Evolutionary conservation across 2,797 vertebrate species (phyloP), one percentile per base, ranked within the genome.

Genomic region (Chelonia mydas): DNA sequence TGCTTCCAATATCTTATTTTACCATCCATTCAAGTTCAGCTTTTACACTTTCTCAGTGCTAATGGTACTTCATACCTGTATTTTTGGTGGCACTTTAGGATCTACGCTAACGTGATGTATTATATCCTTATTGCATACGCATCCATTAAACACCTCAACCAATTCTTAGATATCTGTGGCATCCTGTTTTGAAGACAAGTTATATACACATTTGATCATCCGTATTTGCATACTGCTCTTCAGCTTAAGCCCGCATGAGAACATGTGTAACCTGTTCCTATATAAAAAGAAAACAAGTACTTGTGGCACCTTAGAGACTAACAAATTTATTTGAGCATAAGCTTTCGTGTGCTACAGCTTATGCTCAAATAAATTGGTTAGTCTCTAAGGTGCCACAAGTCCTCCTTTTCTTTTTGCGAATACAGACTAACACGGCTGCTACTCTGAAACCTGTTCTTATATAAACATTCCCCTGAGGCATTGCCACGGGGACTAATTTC

Each of bases 401-500:
- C 41, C 41, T 41, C 41, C 41, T 41, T 41, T 41, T 41, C 41
- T 41, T 41, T 41, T 41, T 41, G 41, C 41, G 41, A 41, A 41
- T 41, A 41, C 41, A 41, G 41, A 41, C 41, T 41, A 41, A 5
- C 41, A 41, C 41, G 41, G 41, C 41, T 41, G 41, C 41, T 41
- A 41, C 41, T 41, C 41, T 41, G 41, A 41, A 76, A n/a, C 65
- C 50, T 6, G 68, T 31, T 19, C 84, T 28, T 51, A 3, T 1
- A 50, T 15, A 25, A 47, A 27, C 49, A 19, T 1, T 2, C 23
- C 2, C 0, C 23, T 2, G 54, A 65, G 33, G 41, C 27, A 37
- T 0, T 54, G 72, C 0, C 2, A 4, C 0, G 16, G 12, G 8
- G 25, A 10, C 53, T 76, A 33, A 1, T 23, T 5, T 61, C 2